Conservation (phyloP, 2,888 invertebrate species). For the Oxycera nigricornis region DNA sequence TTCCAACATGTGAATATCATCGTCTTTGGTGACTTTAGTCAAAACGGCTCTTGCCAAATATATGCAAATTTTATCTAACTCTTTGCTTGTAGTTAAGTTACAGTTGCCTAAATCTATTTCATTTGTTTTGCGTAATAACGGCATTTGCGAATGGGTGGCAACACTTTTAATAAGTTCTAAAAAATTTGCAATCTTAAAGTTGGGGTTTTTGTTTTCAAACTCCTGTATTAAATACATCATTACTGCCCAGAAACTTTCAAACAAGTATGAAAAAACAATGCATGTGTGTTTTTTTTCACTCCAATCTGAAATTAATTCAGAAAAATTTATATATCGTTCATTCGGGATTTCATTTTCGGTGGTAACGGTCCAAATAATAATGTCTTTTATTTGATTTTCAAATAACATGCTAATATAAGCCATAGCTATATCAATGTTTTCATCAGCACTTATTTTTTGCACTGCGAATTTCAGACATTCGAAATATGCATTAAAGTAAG, state of each 20-base stretch:
- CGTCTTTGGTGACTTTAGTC: constrained; percentile 63
- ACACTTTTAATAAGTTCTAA: constrained; percentile 61
- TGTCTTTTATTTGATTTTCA: constrained; percentile 55
- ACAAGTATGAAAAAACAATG: constrained; percentile 52
- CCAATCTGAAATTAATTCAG: constrained; percentile 67
- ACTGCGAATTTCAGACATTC: constrained; percentile 77
- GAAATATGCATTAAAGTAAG: constrained; percentile 72
- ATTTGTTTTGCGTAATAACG: not conserved
- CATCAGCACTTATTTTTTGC: constrained; percentile 62
- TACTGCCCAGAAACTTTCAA: constrained; percentile 56
- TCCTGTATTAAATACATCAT: constrained; percentile 53
- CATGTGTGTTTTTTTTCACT: constrained; percentile 60
- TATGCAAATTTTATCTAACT: constrained; percentile 55
- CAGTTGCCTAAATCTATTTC: too few species aligned
- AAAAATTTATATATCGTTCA: constrained; percentile 63
- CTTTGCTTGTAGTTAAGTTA: constrained; percentile 41
- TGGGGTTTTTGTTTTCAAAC: constrained; percentile 47
- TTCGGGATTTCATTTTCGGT: constrained; percentile 61
- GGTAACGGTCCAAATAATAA: constrained; percentile 63
- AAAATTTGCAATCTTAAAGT: constrained; percentile 58
- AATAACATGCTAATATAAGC: constrained; percentile 45
- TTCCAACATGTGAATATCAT: constrained; percentile 63
- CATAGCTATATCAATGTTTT: not conserved
- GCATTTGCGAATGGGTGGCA: too few species aligned
- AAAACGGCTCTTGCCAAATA: constrained; percentile 63